Percentiles rank a stretch among this genome's conserved stretches.
Evolutionary conservation across 30 jellyfish, hydroid and myxozoan genomes (phyloP).

Genomic region (Mastigias papua): DNA sequence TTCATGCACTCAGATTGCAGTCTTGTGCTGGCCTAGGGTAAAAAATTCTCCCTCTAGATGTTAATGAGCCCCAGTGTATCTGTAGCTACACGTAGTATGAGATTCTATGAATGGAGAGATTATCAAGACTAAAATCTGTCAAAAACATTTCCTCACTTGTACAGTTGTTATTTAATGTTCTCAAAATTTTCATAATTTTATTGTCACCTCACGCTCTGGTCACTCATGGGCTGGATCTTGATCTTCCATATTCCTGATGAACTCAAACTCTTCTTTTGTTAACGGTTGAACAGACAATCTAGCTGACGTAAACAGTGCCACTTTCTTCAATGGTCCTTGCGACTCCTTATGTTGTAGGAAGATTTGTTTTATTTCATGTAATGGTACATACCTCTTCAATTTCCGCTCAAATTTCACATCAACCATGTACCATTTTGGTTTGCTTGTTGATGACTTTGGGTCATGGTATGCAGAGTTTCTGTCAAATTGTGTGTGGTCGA

Average conservation of each 20-base stretch:
- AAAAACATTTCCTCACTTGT: too few species aligned
- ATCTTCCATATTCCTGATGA: conserved; percentile 51
- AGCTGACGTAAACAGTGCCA: conserved; percentile 86
- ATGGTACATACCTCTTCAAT: conserved; percentile 76
- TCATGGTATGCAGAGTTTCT: conserved; percentile 80
- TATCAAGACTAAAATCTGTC: too few species aligned
- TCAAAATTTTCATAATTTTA: neutral
- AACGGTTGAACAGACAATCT: conserved; percentile 93
- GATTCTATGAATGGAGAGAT: too few species aligned
- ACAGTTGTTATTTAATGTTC: neutral
- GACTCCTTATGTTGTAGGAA: conserved; percentile 78
- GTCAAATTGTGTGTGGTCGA: conserved; percentile 94
- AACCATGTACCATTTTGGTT: conserved; percentile 96
- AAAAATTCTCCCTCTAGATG: too few species aligned
- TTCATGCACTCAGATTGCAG: too few species aligned
- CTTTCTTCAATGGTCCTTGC: conserved; percentile 78
- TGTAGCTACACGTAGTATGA: too few species aligned
- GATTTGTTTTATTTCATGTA: conserved; percentile 73
- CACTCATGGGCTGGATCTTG: neutral
- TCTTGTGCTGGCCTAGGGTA: too few species aligned
- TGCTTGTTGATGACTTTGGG: conserved; percentile 81
- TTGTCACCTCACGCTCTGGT: neutral
- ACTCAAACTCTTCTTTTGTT: conserved; percentile 88
- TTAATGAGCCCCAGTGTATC: too few species aligned
- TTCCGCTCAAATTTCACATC: conserved; percentile 88